Evolutionary conservation across 2,113 vertebrate genomes (phyloP).

Genomic region (Cepphus grylle): DNA sequence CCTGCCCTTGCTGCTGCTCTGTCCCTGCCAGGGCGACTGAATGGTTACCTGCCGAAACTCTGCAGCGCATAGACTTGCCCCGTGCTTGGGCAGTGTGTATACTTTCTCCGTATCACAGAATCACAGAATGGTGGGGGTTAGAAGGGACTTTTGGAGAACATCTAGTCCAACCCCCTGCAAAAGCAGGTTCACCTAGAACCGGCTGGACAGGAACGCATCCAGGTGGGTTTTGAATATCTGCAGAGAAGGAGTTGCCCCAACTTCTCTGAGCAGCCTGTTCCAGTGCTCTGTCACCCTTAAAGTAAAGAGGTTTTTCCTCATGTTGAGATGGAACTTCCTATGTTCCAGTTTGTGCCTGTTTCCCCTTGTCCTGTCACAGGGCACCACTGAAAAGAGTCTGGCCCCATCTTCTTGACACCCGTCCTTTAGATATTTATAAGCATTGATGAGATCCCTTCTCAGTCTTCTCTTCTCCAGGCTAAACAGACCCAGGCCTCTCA

Average conservation of each 20-base stretch:
- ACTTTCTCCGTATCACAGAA: background rate
- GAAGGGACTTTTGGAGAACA: background rate
- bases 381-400: background rate
- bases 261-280: background rate
- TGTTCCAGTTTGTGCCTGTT: background rate
- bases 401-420: background rate
- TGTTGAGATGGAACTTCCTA: background rate
- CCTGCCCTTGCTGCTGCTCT: background rate
- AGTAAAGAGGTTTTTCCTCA: background rate
- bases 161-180: background rate
- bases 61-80: rapidly evolving
- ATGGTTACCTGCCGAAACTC: background rate
- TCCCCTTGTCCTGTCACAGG: background rate
- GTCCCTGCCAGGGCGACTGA: background rate
- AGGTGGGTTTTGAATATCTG: background rate
- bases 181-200: background rate
- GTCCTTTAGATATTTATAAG: background rate
- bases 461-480: background rate
- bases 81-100: background rate
- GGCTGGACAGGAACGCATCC: background rate
- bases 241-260: background rate
- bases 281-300: background rate
- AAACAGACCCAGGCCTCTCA: background rate
- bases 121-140: background rate
- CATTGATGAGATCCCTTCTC: background rate